These are phyloP conservation scores for Actinemys pallida DNA, from an alignment of 2,113 vertebrate genomes.

Conservation along the genomic window DNA sequence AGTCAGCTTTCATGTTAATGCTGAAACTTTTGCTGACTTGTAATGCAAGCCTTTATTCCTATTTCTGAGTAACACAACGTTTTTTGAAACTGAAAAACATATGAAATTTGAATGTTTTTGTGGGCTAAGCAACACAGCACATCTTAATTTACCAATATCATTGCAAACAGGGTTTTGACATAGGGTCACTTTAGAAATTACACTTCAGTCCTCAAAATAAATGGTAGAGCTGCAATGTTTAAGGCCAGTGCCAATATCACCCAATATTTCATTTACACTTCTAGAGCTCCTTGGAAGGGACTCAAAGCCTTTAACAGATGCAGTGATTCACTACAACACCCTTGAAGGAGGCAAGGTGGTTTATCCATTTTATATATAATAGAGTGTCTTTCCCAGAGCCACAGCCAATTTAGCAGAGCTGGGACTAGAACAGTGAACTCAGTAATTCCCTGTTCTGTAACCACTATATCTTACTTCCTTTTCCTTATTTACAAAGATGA, in stretches of 20 bases:
- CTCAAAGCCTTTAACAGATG: neutral
- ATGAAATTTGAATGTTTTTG: neutral
- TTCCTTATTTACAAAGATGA: neutral
- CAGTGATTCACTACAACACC: neutral
- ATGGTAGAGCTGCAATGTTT: neutral
- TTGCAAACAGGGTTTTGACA: neutral
- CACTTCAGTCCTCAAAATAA: neutral
- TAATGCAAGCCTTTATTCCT: neutral
- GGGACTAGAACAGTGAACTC: neutral
- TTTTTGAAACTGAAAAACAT: neutral
- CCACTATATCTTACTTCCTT: slow-evolving; percentile 35
- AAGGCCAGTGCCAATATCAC: neutral
- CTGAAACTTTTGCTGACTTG: neutral
- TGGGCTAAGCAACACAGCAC: accelerated
- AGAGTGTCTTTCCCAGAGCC: neutral
- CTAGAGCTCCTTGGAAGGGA: neutral
- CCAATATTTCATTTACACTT: neutral
- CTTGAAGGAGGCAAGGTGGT: too few species aligned
- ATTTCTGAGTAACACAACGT: neutral
- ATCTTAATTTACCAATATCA: accelerated
- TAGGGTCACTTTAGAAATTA: neutral
- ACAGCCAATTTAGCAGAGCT: slow-evolving; percentile 41
- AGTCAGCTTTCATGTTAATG: neutral
- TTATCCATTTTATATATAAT: neutral
- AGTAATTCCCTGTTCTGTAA: slow-evolving; percentile 59